Evolutionary conservation across 1,140 invertebrate genomes (phyloP).

Genomic region (Pseudomyrmex cubaensis): DNA sequence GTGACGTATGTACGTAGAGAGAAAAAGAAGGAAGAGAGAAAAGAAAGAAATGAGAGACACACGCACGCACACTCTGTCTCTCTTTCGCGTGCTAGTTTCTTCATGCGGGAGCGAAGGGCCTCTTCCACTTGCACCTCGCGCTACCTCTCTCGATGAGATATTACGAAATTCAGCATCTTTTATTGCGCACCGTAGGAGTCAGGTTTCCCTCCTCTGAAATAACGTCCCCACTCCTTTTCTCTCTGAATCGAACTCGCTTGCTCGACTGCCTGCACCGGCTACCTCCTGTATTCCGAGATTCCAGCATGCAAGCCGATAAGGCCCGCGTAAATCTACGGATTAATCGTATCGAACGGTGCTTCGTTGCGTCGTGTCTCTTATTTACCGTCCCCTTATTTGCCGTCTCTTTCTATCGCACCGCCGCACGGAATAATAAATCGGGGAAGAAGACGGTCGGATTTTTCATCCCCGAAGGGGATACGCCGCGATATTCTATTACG

Average conservation of each 20-base stretch:
- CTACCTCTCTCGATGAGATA: slow-evolving; percentile 54
- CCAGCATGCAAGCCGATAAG: slow-evolving; percentile 18
- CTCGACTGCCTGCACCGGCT: not conserved
- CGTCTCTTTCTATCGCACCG: not conserved
- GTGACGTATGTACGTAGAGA: not conserved
- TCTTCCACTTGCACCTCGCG: not conserved
- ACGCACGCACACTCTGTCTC: not conserved
- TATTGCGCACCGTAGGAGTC: slow-evolving; percentile 58
- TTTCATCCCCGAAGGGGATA: not conserved
- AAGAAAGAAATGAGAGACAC: not conserved
- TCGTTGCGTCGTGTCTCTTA: slow-evolving; percentile 47
- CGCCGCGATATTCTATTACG: slow-evolving; percentile 18
- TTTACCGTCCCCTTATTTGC: slow-evolving; percentile 45
- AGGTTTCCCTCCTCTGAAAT: slow-evolving; percentile 54
- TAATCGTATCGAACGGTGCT: slow-evolving; percentile 56
- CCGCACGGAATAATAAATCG: slow-evolving; percentile 37
- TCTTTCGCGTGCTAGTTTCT: slow-evolving; percentile 42
- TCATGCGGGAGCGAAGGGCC: slow-evolving; percentile 34
- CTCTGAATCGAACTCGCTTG: slow-evolving; percentile 17
- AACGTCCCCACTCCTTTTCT: slow-evolving; percentile 3
- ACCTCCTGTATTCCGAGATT: slow-evolving; percentile 20
- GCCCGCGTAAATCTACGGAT: slow-evolving; percentile 55
- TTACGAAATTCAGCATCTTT: slow-evolving; percentile 61
- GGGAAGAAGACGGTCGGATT: slow-evolving; percentile 1
- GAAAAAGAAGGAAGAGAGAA: not conserved